Evolutionary conservation across 2,888 invertebrate species (phyloP).

Genomic region (Metallyticus violacea): DNA sequence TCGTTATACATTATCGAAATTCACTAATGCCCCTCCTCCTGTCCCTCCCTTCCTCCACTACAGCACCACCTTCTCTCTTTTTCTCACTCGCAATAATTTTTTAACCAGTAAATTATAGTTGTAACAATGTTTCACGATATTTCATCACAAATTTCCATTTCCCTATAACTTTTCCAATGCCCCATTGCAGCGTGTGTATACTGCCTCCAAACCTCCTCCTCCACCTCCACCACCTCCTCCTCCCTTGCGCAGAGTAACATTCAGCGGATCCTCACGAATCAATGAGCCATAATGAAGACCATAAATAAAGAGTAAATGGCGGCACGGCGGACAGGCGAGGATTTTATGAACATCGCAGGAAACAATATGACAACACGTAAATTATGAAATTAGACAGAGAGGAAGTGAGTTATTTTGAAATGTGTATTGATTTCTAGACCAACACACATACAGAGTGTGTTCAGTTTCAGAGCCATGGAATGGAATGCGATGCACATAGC

Average conservation of each 20-base stretch:
- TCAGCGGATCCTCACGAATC: conserved; percentile 39
- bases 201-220: not conserved
- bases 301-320: conserved; percentile 44
- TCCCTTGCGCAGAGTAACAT: conserved; percentile 17
- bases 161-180: conserved; percentile 30
- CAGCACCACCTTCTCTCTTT: conserved; percentile 12
- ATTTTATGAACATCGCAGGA: conserved; percentile 43
- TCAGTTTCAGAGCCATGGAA: conserved; percentile 22
- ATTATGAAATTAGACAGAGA: conserved; percentile 41
- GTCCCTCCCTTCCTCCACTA: conserved; percentile 7
- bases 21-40: conserved; percentile 28
- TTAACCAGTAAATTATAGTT: conserved; percentile 29
- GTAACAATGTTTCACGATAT: conserved; percentile 32
- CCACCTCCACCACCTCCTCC: not conserved
- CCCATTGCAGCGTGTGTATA: not conserved
- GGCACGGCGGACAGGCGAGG: conserved; percentile 41
- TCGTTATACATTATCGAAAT: conserved; percentile 30
- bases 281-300: conserved; percentile 47
- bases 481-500: conserved; percentile 33
- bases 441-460: not conserved
- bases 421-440: conserved; percentile 32
- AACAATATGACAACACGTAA: conserved; percentile 44
- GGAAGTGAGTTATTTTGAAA: conserved; percentile 35
- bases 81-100: conserved; percentile 21
- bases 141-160: conserved; percentile 36